Percentiles rank a stretch among this genome's conserved stretches.
Conservation (phyloP, 1,140 invertebrate genomes). For the Anastrepha ludens region DNA sequence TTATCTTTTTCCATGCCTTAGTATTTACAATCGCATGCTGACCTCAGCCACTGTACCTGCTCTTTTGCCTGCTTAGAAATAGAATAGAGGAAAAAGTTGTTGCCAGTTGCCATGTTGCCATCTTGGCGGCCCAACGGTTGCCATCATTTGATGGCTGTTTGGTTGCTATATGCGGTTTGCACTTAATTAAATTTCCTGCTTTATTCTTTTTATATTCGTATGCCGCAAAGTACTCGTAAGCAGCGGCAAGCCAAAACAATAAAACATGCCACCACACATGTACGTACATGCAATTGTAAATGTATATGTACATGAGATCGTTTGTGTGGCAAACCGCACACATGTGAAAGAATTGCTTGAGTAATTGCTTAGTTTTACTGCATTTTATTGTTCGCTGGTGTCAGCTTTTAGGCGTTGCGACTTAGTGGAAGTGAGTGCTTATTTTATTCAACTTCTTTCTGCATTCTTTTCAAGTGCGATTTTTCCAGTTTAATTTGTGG, state of each 20-base stretch:
- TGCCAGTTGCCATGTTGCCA: constrained; percentile 27
- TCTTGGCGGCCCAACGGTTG: background rate
- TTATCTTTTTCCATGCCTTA: background rate
- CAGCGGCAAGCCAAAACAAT: constrained; percentile 24
- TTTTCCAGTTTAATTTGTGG: constrained; percentile 48
- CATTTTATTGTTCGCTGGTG: constrained; percentile 42
- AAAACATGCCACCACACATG: background rate
- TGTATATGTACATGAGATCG: background rate
- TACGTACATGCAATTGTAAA: background rate
- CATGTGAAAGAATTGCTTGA: background rate
- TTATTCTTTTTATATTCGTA: background rate
- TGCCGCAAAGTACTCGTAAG: constrained; percentile 29
- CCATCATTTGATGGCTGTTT: background rate
- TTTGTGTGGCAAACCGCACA: background rate
- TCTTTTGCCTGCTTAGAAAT: background rate
- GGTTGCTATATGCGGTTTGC: constrained; percentile 15
- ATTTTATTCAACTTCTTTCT: background rate
- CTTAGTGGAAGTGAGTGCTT: constrained; percentile 1
- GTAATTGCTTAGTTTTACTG: background rate
- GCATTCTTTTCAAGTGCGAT: constrained; percentile 6
- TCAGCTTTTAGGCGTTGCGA: constrained; percentile 39
- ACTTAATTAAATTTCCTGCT: constrained; percentile 29
- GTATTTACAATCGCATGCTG: background rate
- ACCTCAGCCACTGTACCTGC: background rate
- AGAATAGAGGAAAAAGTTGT: background rate